Base-by-base conservation (phyloP, 2,888 invertebrate species). In the Phyllotreta cruciferae region DNA sequence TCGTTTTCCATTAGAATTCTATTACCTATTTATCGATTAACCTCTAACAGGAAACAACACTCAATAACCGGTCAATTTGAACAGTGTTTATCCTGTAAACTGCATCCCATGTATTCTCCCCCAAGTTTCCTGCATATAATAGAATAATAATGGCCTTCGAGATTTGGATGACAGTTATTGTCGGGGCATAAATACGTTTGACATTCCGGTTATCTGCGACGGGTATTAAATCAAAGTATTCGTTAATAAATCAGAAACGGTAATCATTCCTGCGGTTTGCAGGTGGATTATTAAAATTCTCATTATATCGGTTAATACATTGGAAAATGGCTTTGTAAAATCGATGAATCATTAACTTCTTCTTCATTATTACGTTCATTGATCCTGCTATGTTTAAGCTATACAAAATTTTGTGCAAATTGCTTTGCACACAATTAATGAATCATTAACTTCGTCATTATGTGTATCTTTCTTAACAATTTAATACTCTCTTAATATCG, bases 191-290 rank as follows among this genome's bases (percentile, higher is more conserved):
- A 63, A 63, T 63, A 63, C 47, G 37, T 47, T 58, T 63, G 63
- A 55, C 63, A 54, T 58, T 55, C 56, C 55, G 52, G 55, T 60
- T 34, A 60, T 64, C 57, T 63, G 54, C 60, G 44, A 13, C 47
- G 47, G 37, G 54, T 58, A 62, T 39, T 67, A 57, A 60, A 67
- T 67, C 67, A 67, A 47, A 56, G 24, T 60, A 42, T 56, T 47
- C 9, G 50, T 13, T 44, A 60, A 53, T 67, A 62, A 60, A 64
- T 24, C 24, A 24, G 24, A 24, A 24, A 24, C 41, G 47, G 42
- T 35, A 57, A 42, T 39, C 45, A 54, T 24, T 24, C 24, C 24
- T 24, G 24, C 24, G 24, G 24, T 24, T 24, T 24, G 24, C 24
- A 24, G 24, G 24, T n/a, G 24, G 24, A 24, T 24, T 24, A 24